phyloP scores from a whole-genome alignment of 2,888 invertebrate genomes.

The Xanthorhoe spadicearia region DNA sequence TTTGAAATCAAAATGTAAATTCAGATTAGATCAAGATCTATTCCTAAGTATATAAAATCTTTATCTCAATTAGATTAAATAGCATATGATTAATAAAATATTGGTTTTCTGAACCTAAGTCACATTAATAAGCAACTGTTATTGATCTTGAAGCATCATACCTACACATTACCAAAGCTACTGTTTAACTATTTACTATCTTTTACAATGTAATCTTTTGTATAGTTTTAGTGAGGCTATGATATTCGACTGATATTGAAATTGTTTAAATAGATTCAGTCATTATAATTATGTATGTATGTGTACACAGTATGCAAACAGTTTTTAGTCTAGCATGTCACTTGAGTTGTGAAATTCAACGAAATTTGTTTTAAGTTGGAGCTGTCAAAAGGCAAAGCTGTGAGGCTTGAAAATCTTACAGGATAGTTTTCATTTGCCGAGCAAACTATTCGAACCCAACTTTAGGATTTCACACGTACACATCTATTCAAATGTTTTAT shows the following conservation, averaged over 20 bases:
- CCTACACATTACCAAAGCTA: constrained; percentile 59
- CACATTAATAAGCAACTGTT: background rate
- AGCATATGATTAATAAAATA: background rate
- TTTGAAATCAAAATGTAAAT: background rate
- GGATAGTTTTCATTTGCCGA: constrained; percentile 1
- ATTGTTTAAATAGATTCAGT: constrained; percentile 40
- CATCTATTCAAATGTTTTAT: constrained; percentile 15
- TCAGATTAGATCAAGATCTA: background rate
- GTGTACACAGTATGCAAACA: constrained; percentile 27
- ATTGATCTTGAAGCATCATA: constrained; percentile 32
- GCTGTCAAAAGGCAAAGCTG: background rate
- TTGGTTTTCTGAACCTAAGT: background rate
- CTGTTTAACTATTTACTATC: constrained; percentile 23
- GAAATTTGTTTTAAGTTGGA: background rate
- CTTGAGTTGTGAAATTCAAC: constrained; percentile 15
- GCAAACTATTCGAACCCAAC: constrained; percentile 2
- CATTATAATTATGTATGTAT: constrained; percentile 27
- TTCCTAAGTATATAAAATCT: background rate
- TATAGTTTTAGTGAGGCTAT: constrained; percentile 58
- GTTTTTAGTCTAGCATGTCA: constrained; percentile 18
- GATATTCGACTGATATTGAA: constrained; percentile 59
- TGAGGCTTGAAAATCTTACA: constrained; percentile 1
- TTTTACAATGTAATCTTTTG: constrained; percentile 22
- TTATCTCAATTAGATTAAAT: background rate
- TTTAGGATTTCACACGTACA: background rate